Conservation (phyloP, 2,113 vertebrate species). For the Prinia subflava region DNA sequence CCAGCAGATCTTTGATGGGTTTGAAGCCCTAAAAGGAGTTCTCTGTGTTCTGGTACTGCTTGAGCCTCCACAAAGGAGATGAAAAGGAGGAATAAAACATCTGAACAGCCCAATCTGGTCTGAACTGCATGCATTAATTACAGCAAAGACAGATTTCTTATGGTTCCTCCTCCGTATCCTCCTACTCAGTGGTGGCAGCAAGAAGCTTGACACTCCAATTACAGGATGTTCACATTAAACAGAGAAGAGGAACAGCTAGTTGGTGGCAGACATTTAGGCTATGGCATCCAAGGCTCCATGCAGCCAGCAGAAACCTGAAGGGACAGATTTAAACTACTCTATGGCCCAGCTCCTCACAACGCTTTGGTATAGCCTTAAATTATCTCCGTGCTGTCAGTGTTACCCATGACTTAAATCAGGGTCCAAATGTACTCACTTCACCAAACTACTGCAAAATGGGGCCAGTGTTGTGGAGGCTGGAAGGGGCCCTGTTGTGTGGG, state of each 20-base stretch:
- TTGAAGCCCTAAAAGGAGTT: constrained; percentile 10
- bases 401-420: not conserved
- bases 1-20: not conserved
- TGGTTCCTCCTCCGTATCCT: constrained; percentile 22
- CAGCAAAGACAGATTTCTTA: not conserved
- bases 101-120: constrained; percentile 4
- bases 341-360: not conserved
- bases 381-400: not conserved
- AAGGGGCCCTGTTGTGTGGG: not conserved
- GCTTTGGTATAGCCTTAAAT: not conserved
- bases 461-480: not conserved
- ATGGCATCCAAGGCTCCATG: not conserved
- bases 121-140: constrained; percentile 13
- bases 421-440: not conserved
- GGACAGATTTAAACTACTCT: not conserved
- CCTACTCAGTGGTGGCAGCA: constrained; percentile 7
- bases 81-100: constrained; percentile 30
- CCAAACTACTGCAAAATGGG: not conserved
- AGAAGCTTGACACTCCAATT: constrained; percentile 23
- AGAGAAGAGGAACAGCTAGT: not conserved
- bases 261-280: not conserved
- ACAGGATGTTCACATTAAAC: constrained; percentile 12
- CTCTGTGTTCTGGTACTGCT: not conserved
- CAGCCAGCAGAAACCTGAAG: not conserved
- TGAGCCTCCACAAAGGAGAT: not conserved